These are phyloP conservation scores for Acrocephalus scirpaceus DNA, from an alignment of 2,797 vertebrate genomes.

Conservation along the genomic window DNA sequence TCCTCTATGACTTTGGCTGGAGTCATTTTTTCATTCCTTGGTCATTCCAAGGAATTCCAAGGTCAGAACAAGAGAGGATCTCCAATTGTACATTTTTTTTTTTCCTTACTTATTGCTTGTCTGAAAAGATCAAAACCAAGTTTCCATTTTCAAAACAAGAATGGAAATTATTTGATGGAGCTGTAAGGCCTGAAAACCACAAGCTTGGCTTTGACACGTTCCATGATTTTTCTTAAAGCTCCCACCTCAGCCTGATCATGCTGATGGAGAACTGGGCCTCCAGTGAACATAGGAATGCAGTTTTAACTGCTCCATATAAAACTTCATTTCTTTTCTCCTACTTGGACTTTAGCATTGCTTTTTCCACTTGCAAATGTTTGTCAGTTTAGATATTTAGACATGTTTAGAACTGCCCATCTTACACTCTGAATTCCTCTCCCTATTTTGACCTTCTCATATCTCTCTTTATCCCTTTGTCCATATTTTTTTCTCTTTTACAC, in stretches of 20 bases:
- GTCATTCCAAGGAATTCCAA: neutral
- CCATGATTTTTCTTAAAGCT: neutral
- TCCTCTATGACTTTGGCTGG: neutral
- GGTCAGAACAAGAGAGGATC: neutral
- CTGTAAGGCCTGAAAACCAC: neutral
- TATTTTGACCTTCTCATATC: neutral
- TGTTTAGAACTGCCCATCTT: rapidly evolving
- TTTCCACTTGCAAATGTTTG: neutral
- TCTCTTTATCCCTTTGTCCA: neutral
- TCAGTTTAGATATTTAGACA: neutral
- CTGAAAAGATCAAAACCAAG: neutral
- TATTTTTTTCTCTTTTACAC: neutral
- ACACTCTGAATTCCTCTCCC: neutral
- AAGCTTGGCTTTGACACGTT: neutral
- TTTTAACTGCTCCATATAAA: neutral
- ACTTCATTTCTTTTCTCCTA: neutral
- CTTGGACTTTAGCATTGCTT: neutral
- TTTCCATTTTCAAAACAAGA: neutral
- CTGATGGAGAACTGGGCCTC: neutral
- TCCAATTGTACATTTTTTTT: neutral
- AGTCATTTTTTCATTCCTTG: neutral
- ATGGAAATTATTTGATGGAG: neutral
- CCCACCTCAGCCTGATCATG: neutral
- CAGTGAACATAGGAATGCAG: neutral
- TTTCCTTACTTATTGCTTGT: neutral